phyloP scores from a whole-genome alignment of 2,113 vertebrate species.

The Megaleporinus macrocephalus region DNA sequence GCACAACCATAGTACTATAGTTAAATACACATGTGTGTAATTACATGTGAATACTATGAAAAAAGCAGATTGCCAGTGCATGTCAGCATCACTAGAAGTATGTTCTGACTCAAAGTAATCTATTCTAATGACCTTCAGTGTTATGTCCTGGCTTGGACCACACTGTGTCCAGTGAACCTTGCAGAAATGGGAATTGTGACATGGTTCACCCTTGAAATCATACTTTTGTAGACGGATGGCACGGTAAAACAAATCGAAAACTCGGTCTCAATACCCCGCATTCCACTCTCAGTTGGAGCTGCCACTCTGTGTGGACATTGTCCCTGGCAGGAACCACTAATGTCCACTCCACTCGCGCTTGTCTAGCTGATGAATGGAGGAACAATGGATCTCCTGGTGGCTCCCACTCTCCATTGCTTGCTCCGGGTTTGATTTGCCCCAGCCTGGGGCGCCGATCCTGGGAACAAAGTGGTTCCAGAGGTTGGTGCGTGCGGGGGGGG shows the following conservation, averaged over 20 bases:
- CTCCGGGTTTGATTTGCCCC: slow-evolving; percentile 79
- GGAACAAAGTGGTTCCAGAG: slow-evolving; percentile 76
- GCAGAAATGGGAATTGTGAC: slow-evolving; percentile 18
- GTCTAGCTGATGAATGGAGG: slow-evolving; percentile 85
- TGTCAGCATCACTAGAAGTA: too few species aligned
- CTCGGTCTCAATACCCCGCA: slow-evolving; percentile 74
- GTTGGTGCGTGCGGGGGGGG: too few species aligned
- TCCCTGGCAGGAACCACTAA: slow-evolving; percentile 74
- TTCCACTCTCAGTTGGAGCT: slow-evolving; percentile 84
- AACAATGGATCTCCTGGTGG: slow-evolving; percentile 81
- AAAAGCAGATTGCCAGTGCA: too few species aligned
- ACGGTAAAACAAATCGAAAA: slow-evolving; percentile 69
- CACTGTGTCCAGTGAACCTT: slow-evolving; percentile 15
- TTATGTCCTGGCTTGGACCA: slow-evolving; percentile 14
- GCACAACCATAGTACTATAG: too few species aligned
- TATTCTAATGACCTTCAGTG: not conserved
- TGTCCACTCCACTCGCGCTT: slow-evolving; percentile 80
- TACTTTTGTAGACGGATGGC: slow-evolving; percentile 69
- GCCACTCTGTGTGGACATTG: slow-evolving; percentile 80
- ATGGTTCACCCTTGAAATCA: slow-evolving; percentile 33
- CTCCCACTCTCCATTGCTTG: slow-evolving; percentile 74
- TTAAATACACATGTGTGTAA: too few species aligned
- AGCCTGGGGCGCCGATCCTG: slow-evolving; percentile 76
- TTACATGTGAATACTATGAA: too few species aligned
- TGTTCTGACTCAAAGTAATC: slow-evolving; percentile 2